Evolutionary conservation across 2,113 vertebrate species (phyloP).

Genomic region (Pomatostomus ruficeps): DNA sequence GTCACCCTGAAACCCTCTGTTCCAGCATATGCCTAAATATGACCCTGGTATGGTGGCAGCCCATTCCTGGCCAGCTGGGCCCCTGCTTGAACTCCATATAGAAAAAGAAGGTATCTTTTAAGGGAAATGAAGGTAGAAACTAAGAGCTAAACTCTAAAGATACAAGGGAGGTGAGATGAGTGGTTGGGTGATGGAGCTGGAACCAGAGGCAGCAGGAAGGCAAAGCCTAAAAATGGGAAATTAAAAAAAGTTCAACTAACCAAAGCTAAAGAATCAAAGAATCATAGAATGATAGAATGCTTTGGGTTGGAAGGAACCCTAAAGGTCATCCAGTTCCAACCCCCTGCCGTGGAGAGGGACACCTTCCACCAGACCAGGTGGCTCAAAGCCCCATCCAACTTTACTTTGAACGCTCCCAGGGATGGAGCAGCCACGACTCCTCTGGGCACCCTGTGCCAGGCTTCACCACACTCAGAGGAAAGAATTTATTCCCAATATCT

Average conservation of each 20-base stretch:
- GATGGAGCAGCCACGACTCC: rapidly evolving
- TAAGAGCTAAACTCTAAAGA: neutral
- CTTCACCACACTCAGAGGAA: neutral
- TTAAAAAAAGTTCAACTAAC: neutral
- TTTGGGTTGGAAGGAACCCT: neutral
- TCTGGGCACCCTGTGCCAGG: neutral
- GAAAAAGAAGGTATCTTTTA: neutral
- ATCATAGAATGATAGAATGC: neutral
- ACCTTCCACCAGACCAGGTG: neutral
- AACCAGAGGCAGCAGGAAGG: neutral
- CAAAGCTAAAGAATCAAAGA: neutral
- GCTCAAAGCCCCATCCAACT: neutral
- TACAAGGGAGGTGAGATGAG: neutral
- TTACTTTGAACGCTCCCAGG: neutral
- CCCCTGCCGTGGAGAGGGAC: neutral
- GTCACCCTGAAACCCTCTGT: neutral
- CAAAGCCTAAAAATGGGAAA: neutral
- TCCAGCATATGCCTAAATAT: neutral
- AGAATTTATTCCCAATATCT: neutral
- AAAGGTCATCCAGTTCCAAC: neutral
- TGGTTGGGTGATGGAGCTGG: neutral
- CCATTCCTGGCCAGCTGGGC: neutral
- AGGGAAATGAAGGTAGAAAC: neutral
- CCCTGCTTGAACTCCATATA: neutral
- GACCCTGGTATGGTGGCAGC: neutral